A percentile compares a stretch with the other conserved stretches of the same genome.
These are phyloP conservation scores for Chelonus insularis DNA, from an alignment of 1,140 invertebrate species.

Conservation along the genomic window DNA sequence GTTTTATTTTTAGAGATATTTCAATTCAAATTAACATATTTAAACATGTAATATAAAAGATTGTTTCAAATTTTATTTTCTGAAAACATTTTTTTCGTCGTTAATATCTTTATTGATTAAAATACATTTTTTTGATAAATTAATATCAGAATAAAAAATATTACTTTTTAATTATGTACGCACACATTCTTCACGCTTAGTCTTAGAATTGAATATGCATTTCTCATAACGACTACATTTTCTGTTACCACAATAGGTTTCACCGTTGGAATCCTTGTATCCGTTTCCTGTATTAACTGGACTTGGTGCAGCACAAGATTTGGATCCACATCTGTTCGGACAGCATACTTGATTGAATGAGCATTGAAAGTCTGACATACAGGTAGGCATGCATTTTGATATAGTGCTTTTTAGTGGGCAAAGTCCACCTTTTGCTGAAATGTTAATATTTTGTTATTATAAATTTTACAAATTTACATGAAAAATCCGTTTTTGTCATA, in stretches of 20 bases:
- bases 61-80: no score
- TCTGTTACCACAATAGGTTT: constrained; percentile 68
- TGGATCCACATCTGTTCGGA: constrained; percentile 69
- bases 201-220: constrained; percentile 66
- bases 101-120: no score
- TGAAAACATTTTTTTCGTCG: no score
- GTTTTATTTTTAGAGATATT: no score
- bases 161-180: no score
- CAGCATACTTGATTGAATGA: constrained; percentile 68
- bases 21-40: no score
- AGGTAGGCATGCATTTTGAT: constrained; percentile 68
- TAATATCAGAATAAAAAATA: no score
- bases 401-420: constrained; percentile 69
- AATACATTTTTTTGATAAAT: no score
- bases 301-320: constrained; percentile 65
- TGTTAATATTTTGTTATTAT: no score
- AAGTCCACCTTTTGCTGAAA: constrained; percentile 52
- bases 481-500: no score
- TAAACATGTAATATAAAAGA: no score
- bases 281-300: constrained; percentile 48
- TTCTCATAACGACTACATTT: constrained; percentile 70
- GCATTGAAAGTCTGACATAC: constrained; percentile 68
- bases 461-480: no score
- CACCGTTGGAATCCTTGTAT: constrained; percentile 40
- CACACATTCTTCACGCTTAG: constrained; percentile 69